Base-by-base conservation (phyloP, 2,113 vertebrate genomes). In the Crypturellus undulatus region DNA sequence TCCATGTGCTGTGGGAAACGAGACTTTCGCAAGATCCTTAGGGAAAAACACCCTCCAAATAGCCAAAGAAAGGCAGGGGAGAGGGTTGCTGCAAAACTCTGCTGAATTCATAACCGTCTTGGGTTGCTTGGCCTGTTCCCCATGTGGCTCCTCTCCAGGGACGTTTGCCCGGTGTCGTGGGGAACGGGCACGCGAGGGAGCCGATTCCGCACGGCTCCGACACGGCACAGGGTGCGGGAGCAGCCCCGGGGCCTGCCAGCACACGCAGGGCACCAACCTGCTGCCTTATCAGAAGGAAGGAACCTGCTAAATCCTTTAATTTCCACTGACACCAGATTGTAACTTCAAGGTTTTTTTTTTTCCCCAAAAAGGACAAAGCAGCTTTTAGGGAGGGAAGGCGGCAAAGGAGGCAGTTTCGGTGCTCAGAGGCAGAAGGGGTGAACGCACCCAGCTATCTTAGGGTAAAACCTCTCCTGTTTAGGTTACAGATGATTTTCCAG, bases 141-240 rank as follows among this genome's bases (percentile, higher is more conserved):
- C 38, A 36, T 59, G 76, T 2, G 5, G 5, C 51, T 52, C 42
- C 51, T 52, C 42, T 43, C 36, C 4, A 30, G 43, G 6, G 40
- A 24, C 25, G 4, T 34, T 38, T 47, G 14, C 47, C 34, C 3
- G 3, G 5, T 34, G 32, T n/a, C 7, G 78, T 19, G 2, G 17
- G 69, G 15, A 80, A 51, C 1, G 8, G 32, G 38, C 9, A 51
- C 0, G 1, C 22, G 52, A 43, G 34, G 34, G 84, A 52, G 63
- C 71, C 1, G 3, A 28, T 12, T 42, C 52, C 54, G 45, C 12
- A 10, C 3, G 8, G 18, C 38, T 47, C 28, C 0, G 10, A 26
- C 12, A 0, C 0, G 0, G 14, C 22, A 24, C 7, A 38, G 58
- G 58, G 32, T 75, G n/a, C 3, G 42, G 64, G 2, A 2, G 30